Base-by-base conservation (phyloP, 2,888 invertebrate species). In the Allygus modestus region DNA sequence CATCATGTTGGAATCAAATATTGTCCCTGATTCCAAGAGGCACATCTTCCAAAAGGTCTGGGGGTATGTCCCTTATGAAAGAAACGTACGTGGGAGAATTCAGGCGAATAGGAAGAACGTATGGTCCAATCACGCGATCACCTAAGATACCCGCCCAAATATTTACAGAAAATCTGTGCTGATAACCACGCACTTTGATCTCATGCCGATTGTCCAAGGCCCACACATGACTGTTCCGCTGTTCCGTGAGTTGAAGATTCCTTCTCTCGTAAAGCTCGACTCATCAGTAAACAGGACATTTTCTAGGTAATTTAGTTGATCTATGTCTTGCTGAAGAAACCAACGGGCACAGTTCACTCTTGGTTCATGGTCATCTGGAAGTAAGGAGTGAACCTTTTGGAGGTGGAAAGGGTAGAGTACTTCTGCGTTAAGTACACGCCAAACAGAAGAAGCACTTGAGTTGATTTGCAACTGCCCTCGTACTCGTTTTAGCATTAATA, bases 111-210 rank as follows among this genome's bases (percentile, higher is more conserved):
- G 81, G 84, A 0, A 84, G 51, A 51, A 81, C 23, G 31, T 84
- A 71, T n/a, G 54, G 81, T 0, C 71, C 54, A 41, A 73, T 43
- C 23, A 81, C n/a, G 20, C 41, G 46, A 69, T 82, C 58, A 15
- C 84, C 81, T 12, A 84, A 17, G 1, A 82, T 31, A 17, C 84
- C 82, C n/a, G 61, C 46, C 69, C 69, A 84, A 26, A 81, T 43
- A 51, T 81, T 51, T 9, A 51, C 28, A 58, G 81, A 81, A 81
- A 81, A 46, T 31, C 41, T 81, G 9, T 33, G 17, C 58, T 81
- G 33, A 41, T 58, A 58, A 58, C 20, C 15, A 4, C n/a, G 12
- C 20, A 26, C 31, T 17, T 0, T 54, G 17, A 79, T 28, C n/a
- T 51, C 17, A 43, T 79, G 79, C 1, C 28, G 77, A 28, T 58